Evolutionary conservation across 2,797 vertebrate genomes (phyloP).

Genomic region (Acanthis flammea): DNA sequence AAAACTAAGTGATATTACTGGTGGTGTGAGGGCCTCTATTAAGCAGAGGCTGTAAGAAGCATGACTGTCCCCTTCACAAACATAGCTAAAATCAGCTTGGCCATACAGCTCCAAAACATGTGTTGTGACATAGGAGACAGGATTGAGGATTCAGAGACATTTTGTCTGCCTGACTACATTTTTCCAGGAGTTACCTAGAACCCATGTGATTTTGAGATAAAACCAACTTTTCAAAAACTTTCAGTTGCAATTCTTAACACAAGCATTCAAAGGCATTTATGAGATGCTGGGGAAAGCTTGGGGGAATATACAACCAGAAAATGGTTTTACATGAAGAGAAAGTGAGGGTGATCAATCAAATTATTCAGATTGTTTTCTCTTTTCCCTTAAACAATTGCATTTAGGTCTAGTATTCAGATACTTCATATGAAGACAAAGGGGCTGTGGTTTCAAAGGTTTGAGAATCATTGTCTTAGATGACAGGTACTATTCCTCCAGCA

Average conservation of each 20-base stretch:
- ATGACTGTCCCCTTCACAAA: background rate
- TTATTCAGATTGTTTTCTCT: background rate
- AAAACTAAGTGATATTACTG: background rate
- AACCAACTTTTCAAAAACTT: background rate
- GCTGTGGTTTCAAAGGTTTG: background rate
- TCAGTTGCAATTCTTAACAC: background rate
- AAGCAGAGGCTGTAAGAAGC: background rate
- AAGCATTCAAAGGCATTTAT: background rate
- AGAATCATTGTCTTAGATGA: background rate
- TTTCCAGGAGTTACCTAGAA: background rate
- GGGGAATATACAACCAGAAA: background rate
- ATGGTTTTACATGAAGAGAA: background rate
- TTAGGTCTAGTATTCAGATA: background rate
- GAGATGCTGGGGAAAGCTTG: background rate
- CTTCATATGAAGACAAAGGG: background rate
- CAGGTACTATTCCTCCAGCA: background rate
- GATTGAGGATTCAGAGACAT: background rate
- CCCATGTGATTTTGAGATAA: background rate
- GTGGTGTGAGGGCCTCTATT: background rate
- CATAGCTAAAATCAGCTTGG: background rate
- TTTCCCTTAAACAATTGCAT: background rate
- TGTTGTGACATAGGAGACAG: background rate
- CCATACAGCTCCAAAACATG: background rate
- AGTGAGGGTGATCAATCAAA: background rate
- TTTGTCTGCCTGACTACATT: background rate